A percentile compares a stretch with the other conserved stretches of the same genome.
Conservation (phyloP, 2,113 vertebrate species). For the Gadus chalcogrammus region DNA sequence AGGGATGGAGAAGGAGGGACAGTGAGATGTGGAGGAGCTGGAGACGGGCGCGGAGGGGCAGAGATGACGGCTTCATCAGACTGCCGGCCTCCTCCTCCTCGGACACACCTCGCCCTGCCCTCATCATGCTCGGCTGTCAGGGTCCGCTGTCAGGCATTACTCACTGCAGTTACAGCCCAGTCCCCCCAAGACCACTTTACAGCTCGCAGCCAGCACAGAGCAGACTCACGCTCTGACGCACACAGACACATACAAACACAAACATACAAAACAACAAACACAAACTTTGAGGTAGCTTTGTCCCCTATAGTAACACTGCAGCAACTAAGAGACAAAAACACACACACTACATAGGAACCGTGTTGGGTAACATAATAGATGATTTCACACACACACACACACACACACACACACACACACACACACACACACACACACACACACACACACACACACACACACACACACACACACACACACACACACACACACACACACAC, state of each 20-base stretch:
- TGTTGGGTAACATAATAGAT: too few species aligned
- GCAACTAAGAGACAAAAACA: background rate
- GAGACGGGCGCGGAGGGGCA: background rate
- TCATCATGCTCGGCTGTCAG: constrained; percentile 21
- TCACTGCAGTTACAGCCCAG: constrained; percentile 26
- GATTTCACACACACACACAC: constrained; percentile 3
- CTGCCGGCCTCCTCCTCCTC: constrained; percentile 4
- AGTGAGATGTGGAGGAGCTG: background rate
- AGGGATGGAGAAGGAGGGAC: background rate
- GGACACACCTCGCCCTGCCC: constrained; percentile 22
- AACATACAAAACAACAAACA: constrained; percentile 9
- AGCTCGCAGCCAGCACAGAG: constrained; percentile 4
- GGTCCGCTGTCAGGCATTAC: constrained; percentile 26
- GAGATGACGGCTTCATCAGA: constrained; percentile 38
- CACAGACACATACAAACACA: background rate
- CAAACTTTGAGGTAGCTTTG: too few species aligned
- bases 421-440: too few species aligned
- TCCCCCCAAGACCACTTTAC: constrained; percentile 17
- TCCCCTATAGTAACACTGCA: too few species aligned
- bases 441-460: constrained; percentile 11
- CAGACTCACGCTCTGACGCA: background rate
- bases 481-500: constrained; percentile 11
- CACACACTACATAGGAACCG: background rate
- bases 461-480: constrained; percentile 3
- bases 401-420: constrained; percentile 16